Conservation (phyloP, 1,140 invertebrate species). For the Leguminivora glycinivorella region DNA sequence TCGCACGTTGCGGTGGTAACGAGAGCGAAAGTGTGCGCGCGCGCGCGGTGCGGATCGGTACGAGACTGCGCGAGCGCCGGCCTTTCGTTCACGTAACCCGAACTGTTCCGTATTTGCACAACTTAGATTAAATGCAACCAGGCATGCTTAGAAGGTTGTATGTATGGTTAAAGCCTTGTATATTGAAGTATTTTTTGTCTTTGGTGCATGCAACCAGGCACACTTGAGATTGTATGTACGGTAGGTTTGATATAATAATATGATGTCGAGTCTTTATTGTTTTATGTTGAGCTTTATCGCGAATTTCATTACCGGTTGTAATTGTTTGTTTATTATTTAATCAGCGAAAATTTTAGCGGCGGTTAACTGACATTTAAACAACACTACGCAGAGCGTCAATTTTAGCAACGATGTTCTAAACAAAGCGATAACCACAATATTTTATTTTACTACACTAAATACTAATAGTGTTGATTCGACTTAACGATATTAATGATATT, state of each 20-base stretch:
- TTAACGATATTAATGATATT: background rate
- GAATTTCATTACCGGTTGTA: too few species aligned
- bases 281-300: too few species aligned
- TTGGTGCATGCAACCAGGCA: background rate
- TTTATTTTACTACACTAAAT: background rate
- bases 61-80: constrained; percentile 55
- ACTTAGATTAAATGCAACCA: constrained; percentile 10
- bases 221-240: too few species aligned
- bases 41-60: constrained; percentile 56
- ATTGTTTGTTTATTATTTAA: background rate
- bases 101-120: constrained; percentile 27
- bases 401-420: background rate
- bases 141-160: background rate
- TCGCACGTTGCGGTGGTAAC: constrained; percentile 30
- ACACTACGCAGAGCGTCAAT: background rate
- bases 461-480: background rate
- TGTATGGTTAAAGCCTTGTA: too few species aligned
- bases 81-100: constrained; percentile 58
- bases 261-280: too few species aligned
- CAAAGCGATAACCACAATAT: background rate
- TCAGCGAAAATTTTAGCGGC: background rate
- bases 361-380: background rate
- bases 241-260: too few species aligned
- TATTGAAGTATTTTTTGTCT: too few species aligned
- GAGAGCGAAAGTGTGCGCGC: constrained; percentile 75